These are phyloP conservation scores for Neoarius graeffei DNA, from an alignment of 2,113 vertebrate species.

Conservation along the genomic window DNA sequence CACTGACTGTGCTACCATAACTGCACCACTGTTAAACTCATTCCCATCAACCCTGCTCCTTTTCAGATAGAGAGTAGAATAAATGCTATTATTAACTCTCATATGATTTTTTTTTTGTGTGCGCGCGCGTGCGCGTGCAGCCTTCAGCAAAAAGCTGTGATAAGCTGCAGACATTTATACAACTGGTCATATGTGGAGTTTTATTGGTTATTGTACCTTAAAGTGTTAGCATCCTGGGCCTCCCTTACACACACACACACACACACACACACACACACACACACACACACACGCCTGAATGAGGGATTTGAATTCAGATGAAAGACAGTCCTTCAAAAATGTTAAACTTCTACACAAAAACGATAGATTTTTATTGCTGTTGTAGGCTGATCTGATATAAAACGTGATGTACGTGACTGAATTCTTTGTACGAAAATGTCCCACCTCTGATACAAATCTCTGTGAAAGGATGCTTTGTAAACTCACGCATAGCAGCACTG, in stretches of 20 bases:
- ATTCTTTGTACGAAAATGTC: neutral
- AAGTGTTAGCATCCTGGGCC: neutral
- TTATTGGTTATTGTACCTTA: neutral
- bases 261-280: neutral
- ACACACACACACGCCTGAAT: neutral
- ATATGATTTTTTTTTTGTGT: too few species aligned
- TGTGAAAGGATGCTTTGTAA: conserved; percentile 16
- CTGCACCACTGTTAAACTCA: neutral
- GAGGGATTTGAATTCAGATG: neutral
- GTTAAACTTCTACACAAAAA: neutral
- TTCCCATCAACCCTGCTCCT: neutral
- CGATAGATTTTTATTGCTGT: neutral
- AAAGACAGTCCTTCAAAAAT: neutral
- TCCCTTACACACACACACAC: neutral
- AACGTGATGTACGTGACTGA: neutral
- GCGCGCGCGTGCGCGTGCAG: neutral
- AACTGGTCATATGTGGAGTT: neutral
- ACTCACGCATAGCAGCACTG: neutral
- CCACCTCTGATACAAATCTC: too few species aligned
- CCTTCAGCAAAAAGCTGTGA: neutral
- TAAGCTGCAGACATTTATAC: neutral
- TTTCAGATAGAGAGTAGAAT: neutral
- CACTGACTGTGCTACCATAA: neutral
- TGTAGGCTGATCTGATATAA: neutral
- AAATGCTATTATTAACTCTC: neutral